A percentile compares a stretch with the other conserved stretches of the same genome.
Conservation (phyloP, 37 sponge, comb jelly and placozoan species). For the Crambe crambe region DNA sequence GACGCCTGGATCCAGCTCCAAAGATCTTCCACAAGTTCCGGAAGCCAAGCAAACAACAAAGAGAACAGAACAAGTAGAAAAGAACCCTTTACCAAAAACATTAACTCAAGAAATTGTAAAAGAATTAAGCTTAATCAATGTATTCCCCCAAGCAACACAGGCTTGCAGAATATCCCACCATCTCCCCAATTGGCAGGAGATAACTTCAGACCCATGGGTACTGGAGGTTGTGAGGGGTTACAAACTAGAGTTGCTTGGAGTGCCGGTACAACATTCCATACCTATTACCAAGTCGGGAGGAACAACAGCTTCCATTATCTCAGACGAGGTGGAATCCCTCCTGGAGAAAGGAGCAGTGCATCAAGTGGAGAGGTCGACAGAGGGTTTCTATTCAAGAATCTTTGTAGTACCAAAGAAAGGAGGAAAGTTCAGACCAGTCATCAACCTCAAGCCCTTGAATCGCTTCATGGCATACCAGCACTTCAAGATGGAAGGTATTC, state of each 20-base stretch:
- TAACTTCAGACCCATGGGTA: slow-evolving; percentile 39
- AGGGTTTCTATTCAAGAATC: not conserved
- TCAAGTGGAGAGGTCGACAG: not conserved
- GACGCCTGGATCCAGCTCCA: slow-evolving; percentile 3
- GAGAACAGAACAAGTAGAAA: not conserved
- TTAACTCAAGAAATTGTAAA: not conserved
- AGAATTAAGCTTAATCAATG: not conserved
- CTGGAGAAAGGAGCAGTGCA: not conserved
- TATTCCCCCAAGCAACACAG: not conserved
- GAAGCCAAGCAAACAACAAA: not conserved
- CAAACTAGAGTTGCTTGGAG: not conserved
- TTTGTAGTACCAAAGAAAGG: slow-evolving; percentile 11
- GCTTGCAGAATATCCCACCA: slow-evolving; percentile 22
- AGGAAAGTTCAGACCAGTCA: not conserved
- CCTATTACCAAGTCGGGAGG: no score
- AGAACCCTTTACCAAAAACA: not conserved
- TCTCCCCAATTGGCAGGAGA: slow-evolving; percentile 22
- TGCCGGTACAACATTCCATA: no score
- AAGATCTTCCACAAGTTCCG: not conserved
- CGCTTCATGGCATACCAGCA: not conserved
- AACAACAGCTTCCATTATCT: no score
- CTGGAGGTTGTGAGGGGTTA: not conserved
- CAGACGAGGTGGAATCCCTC: not conserved
- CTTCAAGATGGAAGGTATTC: not conserved
- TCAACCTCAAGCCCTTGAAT: not conserved